Conservation (phyloP, 2,113 vertebrate genomes). For the Hemiscyllium ocellatum region DNA sequence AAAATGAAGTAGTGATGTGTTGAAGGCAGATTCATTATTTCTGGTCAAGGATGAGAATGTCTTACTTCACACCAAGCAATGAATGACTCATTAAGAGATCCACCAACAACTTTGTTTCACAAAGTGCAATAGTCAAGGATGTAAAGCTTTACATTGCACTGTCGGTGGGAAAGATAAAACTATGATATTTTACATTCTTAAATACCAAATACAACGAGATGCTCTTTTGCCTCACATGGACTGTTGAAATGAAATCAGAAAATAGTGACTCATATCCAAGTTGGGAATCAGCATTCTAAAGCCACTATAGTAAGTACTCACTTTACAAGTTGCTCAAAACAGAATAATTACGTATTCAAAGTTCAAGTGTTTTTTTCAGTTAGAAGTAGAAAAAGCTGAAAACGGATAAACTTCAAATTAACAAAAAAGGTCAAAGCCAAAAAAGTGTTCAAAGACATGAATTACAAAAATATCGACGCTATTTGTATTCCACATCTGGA, state of each 20-base stretch:
- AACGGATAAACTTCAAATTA: not conserved
- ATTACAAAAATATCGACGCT: not conserved
- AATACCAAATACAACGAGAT: not conserved
- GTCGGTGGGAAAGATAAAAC: not conserved
- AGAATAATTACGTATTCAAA: not conserved
- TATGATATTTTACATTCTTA: not conserved
- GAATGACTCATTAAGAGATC: not conserved
- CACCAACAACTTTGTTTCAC: not conserved
- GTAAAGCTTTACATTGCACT: not conserved
- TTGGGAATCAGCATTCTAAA: not conserved
- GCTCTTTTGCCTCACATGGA: not conserved
- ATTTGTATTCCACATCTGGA: conserved; percentile 5
- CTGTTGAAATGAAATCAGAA: not conserved
- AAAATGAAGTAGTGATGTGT: not conserved
- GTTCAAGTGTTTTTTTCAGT: not conserved
- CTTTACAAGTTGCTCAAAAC: not conserved
- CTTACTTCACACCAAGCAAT: not conserved
- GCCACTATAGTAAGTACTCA: not conserved
- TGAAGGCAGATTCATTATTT: not conserved
- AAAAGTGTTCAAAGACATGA: not conserved
- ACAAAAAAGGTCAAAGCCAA: not conserved
- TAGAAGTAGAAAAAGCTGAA: not conserved
- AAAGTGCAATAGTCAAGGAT: not conserved
- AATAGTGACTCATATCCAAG: not conserved
- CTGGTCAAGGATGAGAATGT: not conserved